These are phyloP conservation scores for Cylloceria caligata DNA, from an alignment of 2,888 invertebrate genomes.

Conservation along the genomic window DNA sequence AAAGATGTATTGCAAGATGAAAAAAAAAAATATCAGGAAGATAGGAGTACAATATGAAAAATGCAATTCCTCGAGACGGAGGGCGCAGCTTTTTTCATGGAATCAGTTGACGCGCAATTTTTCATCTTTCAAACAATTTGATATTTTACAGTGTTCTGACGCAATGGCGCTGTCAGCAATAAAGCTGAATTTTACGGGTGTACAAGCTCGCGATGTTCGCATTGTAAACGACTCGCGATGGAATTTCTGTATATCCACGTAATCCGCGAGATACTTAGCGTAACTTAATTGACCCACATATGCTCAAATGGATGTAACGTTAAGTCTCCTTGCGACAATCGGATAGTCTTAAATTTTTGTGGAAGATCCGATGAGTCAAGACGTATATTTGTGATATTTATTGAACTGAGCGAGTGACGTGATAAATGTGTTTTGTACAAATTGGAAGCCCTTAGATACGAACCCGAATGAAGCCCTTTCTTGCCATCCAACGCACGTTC, in stretches of 20 bases:
- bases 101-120: too few species aligned
- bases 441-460: constrained; percentile 10
- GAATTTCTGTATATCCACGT: constrained; percentile 30
- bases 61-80: too few species aligned
- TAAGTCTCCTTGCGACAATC: background rate
- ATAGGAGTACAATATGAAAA: too few species aligned
- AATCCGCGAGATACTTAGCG: constrained; percentile 21
- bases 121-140: too few species aligned
- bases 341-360: background rate
- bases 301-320: constrained; percentile 2
- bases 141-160: too few species aligned
- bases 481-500: background rate
- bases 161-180: too few species aligned
- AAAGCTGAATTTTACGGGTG: constrained; percentile 10
- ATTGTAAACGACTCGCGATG: constrained; percentile 25
- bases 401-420: background rate
- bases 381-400: background rate
- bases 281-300: constrained; percentile 47
- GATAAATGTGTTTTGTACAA: background rate
- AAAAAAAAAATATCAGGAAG: too few species aligned
- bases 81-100: too few species aligned
- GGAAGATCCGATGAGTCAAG: background rate
- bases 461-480: constrained; percentile 6
- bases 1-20: too few species aligned
- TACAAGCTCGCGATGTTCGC: background rate